Conservation (phyloP, 2,888 invertebrate species). For the Phlogophora meticulosa region DNA sequence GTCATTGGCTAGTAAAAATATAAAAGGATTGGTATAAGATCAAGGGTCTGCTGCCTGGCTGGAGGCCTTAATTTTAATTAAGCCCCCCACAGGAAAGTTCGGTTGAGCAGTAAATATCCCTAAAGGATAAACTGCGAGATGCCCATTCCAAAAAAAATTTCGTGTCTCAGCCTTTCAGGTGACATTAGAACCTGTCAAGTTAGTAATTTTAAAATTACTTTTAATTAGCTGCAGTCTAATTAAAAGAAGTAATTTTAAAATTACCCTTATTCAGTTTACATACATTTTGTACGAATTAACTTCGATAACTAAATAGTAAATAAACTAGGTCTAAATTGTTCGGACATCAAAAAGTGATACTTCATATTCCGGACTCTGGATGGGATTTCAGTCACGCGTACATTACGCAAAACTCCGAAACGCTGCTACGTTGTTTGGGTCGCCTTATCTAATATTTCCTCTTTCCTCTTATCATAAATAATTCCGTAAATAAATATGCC, state of each 20-base stretch:
- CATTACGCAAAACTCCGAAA: background rate
- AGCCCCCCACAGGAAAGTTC: too few species aligned
- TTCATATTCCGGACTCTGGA: too few species aligned
- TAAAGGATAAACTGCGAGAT: too few species aligned
- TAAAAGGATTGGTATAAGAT: background rate
- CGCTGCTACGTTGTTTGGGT: background rate
- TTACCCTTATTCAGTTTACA: too few species aligned
- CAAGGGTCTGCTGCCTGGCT: background rate
- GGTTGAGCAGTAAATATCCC: too few species aligned
- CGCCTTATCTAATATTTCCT: conserved; percentile 20
- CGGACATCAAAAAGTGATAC: background rate
- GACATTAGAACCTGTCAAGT: background rate
- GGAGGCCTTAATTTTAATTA: too few species aligned
- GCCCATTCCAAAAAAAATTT: too few species aligned
- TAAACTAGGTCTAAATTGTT: background rate
- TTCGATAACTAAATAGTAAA: too few species aligned
- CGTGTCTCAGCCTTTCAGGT: background rate
- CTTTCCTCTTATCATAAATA: conserved; percentile 1
- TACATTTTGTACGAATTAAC: too few species aligned
- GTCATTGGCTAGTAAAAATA: conserved; percentile 76
- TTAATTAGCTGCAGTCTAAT: too few species aligned
- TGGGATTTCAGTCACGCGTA: background rate
- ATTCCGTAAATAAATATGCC: conserved; percentile 20
- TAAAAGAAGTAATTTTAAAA: too few species aligned
- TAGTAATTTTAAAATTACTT: too few species aligned